These are phyloP conservation scores for Xyrichtys novacula DNA, from an alignment of 2,797 vertebrate genomes.

Conservation along the genomic window DNA sequence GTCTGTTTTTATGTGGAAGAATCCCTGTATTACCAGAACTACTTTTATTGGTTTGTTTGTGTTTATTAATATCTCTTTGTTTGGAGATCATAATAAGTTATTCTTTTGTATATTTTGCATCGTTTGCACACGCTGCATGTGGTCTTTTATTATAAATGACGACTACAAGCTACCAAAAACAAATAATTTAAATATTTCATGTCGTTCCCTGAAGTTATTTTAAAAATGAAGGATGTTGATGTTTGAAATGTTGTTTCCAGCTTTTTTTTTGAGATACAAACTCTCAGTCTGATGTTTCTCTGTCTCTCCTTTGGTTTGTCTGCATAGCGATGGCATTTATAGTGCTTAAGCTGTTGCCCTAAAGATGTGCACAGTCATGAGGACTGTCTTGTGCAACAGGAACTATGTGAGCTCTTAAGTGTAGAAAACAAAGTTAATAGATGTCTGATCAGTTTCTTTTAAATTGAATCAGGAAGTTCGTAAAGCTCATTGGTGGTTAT, in stretches of 20 bases:
- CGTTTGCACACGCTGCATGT: neutral
- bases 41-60: slow-evolving; percentile 11
- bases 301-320: neutral
- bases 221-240: slow-evolving; percentile 16
- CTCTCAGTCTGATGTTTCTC: no score
- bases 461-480: neutral
- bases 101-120: slow-evolving; percentile 16
- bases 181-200: slow-evolving; percentile 4
- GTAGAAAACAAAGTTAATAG: no score
- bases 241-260: neutral
- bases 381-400: neutral
- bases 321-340: neutral
- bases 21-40: no score
- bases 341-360: slow-evolving; percentile 3
- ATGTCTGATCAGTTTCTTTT: no score
- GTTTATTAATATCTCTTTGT: neutral
- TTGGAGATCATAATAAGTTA: neutral
- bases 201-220: neutral
- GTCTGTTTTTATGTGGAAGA: no score
- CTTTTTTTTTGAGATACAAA: neutral
- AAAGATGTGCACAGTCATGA: neutral
- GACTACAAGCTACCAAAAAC: no score
- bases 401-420: no score
- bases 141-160: slow-evolving; percentile 15
- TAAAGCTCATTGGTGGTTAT: neutral